phyloP scores from a whole-genome alignment of 1,140 invertebrate genomes.

The Bemisia tabaci region DNA sequence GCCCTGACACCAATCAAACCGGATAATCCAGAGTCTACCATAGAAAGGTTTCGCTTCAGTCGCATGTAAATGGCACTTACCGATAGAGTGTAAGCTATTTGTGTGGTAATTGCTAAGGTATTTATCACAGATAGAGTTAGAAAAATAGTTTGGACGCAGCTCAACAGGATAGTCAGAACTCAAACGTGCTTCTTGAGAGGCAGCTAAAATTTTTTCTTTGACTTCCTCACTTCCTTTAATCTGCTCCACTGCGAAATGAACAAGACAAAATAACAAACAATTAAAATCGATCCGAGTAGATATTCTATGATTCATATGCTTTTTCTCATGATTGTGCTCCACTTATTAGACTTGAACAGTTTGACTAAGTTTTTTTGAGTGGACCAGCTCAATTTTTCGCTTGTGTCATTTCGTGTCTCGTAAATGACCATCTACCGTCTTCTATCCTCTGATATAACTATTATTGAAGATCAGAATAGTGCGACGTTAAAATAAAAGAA shows the following conservation, averaged over 20 bases:
- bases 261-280: not conserved
- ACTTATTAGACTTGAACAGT: not conserved
- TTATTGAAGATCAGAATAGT: too few species aligned
- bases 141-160: slow-evolving; percentile 33
- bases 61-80: slow-evolving; percentile 17
- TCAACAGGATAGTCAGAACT: slow-evolving; percentile 43
- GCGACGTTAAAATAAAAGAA: not conserved
- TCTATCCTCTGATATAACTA: too few species aligned
- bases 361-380: too few species aligned
- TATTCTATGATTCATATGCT: not conserved
- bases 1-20: too few species aligned
- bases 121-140: slow-evolving; percentile 28
- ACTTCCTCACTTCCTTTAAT: slow-evolving; percentile 54
- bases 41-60: too few species aligned
- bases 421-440: too few species aligned
- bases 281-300: not conserved
- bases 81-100: slow-evolving; percentile 20
- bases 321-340: not conserved
- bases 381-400: too few species aligned
- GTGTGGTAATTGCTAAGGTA: slow-evolving; percentile 37
- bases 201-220: slow-evolving; percentile 50
- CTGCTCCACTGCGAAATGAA: slow-evolving; percentile 50
- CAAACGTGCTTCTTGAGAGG: slow-evolving; percentile 42
- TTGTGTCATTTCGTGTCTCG: too few species aligned
- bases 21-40: too few species aligned